A percentile compares a stretch with the other conserved stretches of the same genome.
Evolutionary conservation across 2,113 vertebrate genomes (phyloP).

Genomic region (Microcebus murinus): DNA sequence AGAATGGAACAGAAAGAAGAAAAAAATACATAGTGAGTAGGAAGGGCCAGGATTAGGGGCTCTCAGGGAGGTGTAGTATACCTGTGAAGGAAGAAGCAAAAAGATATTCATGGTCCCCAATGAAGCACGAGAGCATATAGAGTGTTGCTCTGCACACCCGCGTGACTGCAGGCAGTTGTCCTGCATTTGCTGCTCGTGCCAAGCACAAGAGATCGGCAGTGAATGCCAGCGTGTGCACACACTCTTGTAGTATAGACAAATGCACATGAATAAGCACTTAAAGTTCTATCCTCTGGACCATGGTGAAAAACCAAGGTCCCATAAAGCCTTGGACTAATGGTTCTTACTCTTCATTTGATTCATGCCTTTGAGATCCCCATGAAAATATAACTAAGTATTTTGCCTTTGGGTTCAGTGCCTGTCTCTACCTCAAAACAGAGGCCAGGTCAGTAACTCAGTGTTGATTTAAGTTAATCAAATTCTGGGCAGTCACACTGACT

Average conservation of each 20-base stretch:
- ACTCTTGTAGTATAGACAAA: accelerated
- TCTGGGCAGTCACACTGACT: neutral
- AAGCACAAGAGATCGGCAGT: accelerated
- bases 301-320: neutral
- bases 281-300: neutral
- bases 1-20: neutral
- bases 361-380: neutral
- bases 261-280: accelerated
- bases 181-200: neutral
- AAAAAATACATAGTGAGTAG: neutral
- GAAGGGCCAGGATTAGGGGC: neutral
- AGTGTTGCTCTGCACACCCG: accelerated
- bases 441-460: neutral
- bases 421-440: neutral
- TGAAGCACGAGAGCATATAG: accelerated
- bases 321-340: too few species aligned
- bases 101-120: too few species aligned
- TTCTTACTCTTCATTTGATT: neutral
- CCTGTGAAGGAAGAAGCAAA: neutral
- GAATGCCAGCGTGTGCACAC: accelerated
- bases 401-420: neutral
- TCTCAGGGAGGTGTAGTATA: neutral
- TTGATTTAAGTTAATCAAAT: neutral
- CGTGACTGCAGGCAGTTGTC: accelerated
- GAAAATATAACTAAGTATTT: neutral